phyloP scores from a whole-genome alignment of 2,888 invertebrate genomes.

The Drosophila fulvimacula region DNA sequence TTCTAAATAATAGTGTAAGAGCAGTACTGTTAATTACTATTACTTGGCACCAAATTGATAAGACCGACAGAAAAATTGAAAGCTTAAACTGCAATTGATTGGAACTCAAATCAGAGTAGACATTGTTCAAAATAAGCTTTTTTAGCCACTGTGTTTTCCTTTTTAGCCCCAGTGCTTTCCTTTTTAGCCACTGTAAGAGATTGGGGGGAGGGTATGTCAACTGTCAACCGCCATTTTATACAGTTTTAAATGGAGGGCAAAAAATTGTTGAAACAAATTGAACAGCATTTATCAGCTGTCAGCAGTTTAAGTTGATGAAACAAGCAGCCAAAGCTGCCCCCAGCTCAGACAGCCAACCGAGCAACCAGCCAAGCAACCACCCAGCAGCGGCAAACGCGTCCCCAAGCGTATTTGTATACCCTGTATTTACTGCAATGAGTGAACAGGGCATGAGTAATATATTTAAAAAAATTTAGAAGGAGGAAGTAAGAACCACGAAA shows the following conservation, averaged over 20 bases:
- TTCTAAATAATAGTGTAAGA: too few species aligned
- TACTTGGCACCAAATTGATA: not conserved
- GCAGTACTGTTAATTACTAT: not conserved
- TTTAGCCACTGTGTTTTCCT: conserved; percentile 34
- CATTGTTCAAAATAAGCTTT: conserved; percentile 33
- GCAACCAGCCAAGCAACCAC: not conserved
- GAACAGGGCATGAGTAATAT: not conserved
- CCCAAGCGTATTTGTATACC: conserved; percentile 6
- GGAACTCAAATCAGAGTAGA: conserved; percentile 15
- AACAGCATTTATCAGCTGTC: conserved; percentile 72
- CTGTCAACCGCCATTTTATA: conserved; percentile 66
- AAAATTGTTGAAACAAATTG: conserved; percentile 49
- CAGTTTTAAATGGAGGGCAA: conserved; percentile 48
- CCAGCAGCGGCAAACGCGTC: not conserved
- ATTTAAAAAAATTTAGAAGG: too few species aligned
- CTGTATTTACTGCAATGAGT: not conserved
- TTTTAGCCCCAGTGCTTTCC: conserved; percentile 27
- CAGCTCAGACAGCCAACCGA: not conserved
- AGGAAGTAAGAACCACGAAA: not conserved
- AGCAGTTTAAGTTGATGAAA: conserved; percentile 70
- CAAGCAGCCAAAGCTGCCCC: conserved; percentile 24
- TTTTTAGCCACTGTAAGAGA: not conserved
- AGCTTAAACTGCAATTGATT: conserved; percentile 29
- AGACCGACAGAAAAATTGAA: not conserved
- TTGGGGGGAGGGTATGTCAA: conserved; percentile 44